Evolutionary conservation across 2,113 vertebrate species (phyloP), one percentile per base, ranked within the genome.

Genomic region (Eulemur rufifrons): DNA sequence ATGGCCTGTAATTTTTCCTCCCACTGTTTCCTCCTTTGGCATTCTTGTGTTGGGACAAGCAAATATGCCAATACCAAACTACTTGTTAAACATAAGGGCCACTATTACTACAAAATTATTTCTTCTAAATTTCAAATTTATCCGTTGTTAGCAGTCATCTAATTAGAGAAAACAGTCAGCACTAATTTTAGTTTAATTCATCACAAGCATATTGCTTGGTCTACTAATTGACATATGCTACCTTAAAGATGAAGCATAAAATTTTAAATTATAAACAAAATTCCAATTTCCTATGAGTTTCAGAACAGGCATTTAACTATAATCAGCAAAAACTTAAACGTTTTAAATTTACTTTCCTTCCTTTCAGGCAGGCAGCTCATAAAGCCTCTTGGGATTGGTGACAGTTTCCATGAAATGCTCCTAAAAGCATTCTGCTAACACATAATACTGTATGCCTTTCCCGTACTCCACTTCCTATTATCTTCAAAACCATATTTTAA

Each of bases 161-260:
- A 89, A 89, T 69, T 42, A 64, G 39, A 81, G 96, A 96, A 94
- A 97, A 93, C 59, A 96, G 14, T 94, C 89, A 97, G 96, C 92
- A 97, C 89, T 97, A 95, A 47, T 95, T 97, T 97, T 94, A 95
- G 96, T 98, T 92, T 91, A 93, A 94, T 95, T 97, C 71, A 94
- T 90, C 98, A 95, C 63, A 95, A 97, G 52, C 52, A 54, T 56
- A 95, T 85, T 85, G 69, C 77, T 77, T 88, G 81, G 90, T 96
- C 91, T 95, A 96, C 52, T 64, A 90, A 89, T 13, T 84, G 56
- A 91, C n/a, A 74, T 54, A 74, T 76, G 32, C 91, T 97, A 98
- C 90, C 50, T 83, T 52, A 95, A 89, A 97, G 97, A 86, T 97
- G 95, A 95, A 23, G 73, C 68, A 14, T 52, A 84, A 89, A 45